Evolutionary conservation across 23 tunicate genomes (phyloP), one percentile per base, ranked within the genome.

Genomic region (Ciona savignyi): DNA sequence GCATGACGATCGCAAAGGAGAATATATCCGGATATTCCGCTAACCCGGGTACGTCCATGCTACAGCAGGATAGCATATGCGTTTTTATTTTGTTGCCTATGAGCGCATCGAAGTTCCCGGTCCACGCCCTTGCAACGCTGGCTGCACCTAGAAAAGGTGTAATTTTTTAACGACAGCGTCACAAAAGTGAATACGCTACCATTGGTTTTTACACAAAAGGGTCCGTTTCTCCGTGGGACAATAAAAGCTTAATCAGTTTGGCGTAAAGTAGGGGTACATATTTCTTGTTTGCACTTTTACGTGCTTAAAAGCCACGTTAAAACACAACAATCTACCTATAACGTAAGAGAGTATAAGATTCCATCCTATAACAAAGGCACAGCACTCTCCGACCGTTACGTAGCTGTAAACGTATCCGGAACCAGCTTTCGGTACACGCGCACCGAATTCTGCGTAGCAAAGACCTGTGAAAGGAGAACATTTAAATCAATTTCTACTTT

Each of bases 281-380:
- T 42, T 9, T 42, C 56, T 6, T 42, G 56, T 6, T 15, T 42
- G 11, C 15, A 42, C 56, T 42, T 15, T 42, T 42, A 15, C 11
- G 56, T 42, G 56, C 11, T 42, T n/a, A n/a, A n/a, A n/a, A n/a
- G n/a, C n/a, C n/a, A n/a, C n/a, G n/a, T n/a, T n/a, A n/a, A n/a
- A n/a, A 15, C 15, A 6, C 9, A 42, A 42, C 56, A 6, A 42
- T 6, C 11, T n/a, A 83, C 97, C 97, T 4, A 93, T 86, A 15
- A 93, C 95, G 69, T 93, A 93, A 0, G 98, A 87, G 21, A 93
- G 72, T 26, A 93, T 77, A 3, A 93, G 74, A 78, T 93, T 93
- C 98, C 98, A 93, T 25, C 98, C 98, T 33, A 93, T 93, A 23
- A 86, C 93, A 74, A 93, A 93, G n/a, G 98, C 98, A 51, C 86